phyloP scores from a whole-genome alignment of 2,113 vertebrate species.

The Gavialis gangeticus region DNA sequence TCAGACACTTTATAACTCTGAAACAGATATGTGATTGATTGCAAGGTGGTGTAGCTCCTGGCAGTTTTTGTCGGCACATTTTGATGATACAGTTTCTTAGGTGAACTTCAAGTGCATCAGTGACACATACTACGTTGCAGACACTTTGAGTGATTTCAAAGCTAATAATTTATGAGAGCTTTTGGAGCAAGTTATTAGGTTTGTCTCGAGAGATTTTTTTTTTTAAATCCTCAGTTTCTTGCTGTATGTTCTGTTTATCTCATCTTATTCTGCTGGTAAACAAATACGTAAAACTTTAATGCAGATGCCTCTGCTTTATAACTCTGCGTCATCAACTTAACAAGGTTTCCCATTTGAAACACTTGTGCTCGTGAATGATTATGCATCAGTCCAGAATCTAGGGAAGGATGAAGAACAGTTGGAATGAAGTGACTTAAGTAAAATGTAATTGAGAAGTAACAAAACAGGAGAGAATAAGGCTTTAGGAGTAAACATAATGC shows the following conservation, averaged over 20 bases:
- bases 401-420: not conserved
- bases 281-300: slow-evolving; percentile 61
- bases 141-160: slow-evolving; percentile 75
- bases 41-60: slow-evolving; percentile 71
- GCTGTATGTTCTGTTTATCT: slow-evolving; percentile 60
- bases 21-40: slow-evolving; percentile 81
- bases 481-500: not conserved
- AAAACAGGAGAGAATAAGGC: not conserved
- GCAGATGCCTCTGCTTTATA: not conserved
- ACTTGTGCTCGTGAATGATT: not conserved
- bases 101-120: slow-evolving; percentile 79
- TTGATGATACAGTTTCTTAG: slow-evolving; percentile 77
- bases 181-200: slow-evolving; percentile 77
- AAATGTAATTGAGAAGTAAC: not conserved
- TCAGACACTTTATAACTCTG: slow-evolving; percentile 79
- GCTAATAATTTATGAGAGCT: slow-evolving; percentile 82
- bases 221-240: slow-evolving; percentile 58
- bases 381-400: not conserved
- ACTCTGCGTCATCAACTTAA: not conserved
- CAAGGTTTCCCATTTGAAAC: not conserved
- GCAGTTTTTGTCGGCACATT: slow-evolving; percentile 77
- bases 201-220: slow-evolving; percentile 73
- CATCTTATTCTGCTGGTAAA: slow-evolving; percentile 60
- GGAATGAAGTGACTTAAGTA: not conserved
- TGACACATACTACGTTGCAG: slow-evolving; percentile 72